Conservation (phyloP, 37 sponge, comb jelly and placozoan species). For the Halichondria panicea region DNA sequence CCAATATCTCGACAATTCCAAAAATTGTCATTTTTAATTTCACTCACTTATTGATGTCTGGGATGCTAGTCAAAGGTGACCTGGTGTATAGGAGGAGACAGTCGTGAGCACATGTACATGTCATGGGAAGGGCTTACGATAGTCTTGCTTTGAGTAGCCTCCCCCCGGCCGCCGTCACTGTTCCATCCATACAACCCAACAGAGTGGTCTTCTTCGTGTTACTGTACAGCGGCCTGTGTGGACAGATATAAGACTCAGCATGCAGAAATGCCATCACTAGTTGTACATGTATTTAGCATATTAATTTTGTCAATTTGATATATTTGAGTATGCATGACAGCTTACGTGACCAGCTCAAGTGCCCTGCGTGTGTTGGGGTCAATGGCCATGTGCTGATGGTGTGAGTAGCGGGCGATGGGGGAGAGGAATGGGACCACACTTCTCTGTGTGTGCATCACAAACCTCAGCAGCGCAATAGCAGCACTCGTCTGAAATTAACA, state of each 20-base stretch:
- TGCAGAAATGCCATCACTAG: background rate
- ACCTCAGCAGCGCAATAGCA: slow-evolving; percentile 49
- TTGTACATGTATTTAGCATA: background rate
- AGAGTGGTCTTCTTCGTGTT: slow-evolving; percentile 72
- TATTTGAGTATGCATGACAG: background rate
- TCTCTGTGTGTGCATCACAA: slow-evolving; percentile 63
- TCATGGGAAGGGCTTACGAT: slow-evolving; percentile 17
- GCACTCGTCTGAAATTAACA: slow-evolving; percentile 31
- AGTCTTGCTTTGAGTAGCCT: slow-evolving; percentile 62
- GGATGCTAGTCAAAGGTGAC: no score
- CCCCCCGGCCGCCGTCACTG: slow-evolving; percentile 71
- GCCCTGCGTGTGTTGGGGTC: slow-evolving; percentile 78
- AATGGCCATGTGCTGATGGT: slow-evolving; percentile 70
- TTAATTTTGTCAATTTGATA: background rate
- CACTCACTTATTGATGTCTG: no score
- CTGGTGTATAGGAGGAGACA: background rate
- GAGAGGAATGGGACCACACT: slow-evolving; percentile 32
- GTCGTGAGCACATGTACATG: background rate
- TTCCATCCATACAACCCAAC: slow-evolving; percentile 70
- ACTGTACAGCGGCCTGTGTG: slow-evolving; percentile 42
- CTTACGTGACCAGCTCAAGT: slow-evolving; percentile 69
- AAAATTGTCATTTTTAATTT: no score
- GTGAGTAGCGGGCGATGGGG: slow-evolving; percentile 42
- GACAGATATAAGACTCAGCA: background rate
- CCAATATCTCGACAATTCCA: no score